Conservation (phyloP, 2,797 vertebrate genomes). For the Alcedo quadribrachys region DNA sequence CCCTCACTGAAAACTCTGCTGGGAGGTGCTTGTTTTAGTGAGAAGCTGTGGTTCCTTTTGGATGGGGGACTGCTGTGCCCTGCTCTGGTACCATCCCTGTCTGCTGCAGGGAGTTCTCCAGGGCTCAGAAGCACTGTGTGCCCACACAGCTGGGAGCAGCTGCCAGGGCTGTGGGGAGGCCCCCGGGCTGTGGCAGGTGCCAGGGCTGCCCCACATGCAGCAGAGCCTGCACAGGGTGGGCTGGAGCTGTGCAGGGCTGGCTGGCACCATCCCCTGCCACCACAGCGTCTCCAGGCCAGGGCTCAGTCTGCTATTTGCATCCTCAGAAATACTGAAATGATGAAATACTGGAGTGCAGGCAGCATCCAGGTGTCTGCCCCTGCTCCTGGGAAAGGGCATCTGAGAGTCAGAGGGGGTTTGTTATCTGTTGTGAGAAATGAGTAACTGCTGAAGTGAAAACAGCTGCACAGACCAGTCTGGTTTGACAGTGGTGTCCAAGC, state of each 20-base stretch:
- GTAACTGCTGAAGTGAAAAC: neutral
- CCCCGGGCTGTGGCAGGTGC: no score
- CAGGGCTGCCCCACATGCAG: no score
- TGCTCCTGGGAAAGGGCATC: neutral
- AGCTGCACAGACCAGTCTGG: neutral
- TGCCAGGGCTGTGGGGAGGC: no score
- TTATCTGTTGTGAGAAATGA: neutral
- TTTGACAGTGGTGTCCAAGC: neutral
- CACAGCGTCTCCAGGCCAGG: neutral
- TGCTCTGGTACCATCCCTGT: neutral
- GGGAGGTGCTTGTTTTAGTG: neutral
- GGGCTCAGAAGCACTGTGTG: neutral
- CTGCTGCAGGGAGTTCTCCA: neutral
- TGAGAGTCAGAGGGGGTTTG: neutral
- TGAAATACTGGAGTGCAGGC: neutral
- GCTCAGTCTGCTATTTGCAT: neutral
- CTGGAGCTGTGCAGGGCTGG: neutral
- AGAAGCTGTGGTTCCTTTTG: neutral
- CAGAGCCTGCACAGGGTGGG: neutral
- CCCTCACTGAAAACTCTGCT: neutral
- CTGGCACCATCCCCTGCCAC: neutral
- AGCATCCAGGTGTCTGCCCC: neutral
- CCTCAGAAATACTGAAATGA: neutral
- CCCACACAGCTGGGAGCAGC: no score
- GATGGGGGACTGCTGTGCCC: neutral